phyloP scores from a whole-genome alignment of 1,140 invertebrate genomes.

The Coenobita brevimanus region DNA sequence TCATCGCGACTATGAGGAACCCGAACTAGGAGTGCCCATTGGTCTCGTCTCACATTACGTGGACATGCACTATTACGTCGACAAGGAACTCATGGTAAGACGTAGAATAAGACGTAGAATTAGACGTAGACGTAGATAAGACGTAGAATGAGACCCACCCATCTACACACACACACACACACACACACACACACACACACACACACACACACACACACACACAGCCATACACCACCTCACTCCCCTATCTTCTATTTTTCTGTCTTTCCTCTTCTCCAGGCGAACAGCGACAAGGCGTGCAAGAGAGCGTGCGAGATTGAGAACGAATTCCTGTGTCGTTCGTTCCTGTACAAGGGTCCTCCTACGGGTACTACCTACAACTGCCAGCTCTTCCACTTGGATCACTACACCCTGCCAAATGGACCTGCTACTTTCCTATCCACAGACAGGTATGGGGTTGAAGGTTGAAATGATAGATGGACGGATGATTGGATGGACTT shows the following conservation, averaged over 20 bases:
- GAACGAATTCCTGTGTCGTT: slow-evolving; percentile 93
- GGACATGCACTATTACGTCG: slow-evolving; percentile 92
- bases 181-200: too few species aligned
- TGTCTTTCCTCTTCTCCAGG: slow-evolving; percentile 67
- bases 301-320: slow-evolving; percentile 92
- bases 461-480: neutral
- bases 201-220: too few species aligned
- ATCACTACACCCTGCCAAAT: slow-evolving; percentile 92
- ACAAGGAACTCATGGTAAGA: slow-evolving; percentile 89
- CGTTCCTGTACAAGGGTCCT: slow-evolving; percentile 84
- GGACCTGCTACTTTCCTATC: slow-evolving; percentile 92
- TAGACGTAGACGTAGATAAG: too few species aligned
- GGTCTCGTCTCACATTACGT: slow-evolving; percentile 94
- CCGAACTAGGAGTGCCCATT: slow-evolving; percentile 89
- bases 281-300: slow-evolving; percentile 83
- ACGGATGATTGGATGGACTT: neutral
- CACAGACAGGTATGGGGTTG: slow-evolving; percentile 78
- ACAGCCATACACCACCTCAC: too few species aligned
- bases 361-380: slow-evolving; percentile 80
- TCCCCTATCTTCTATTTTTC: too few species aligned
- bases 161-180: too few species aligned
- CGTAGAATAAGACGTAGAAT: too few species aligned
- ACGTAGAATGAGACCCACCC: too few species aligned
- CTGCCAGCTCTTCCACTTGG: slow-evolving; percentile 92
- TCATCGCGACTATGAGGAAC: slow-evolving; percentile 83